These are phyloP conservation scores for Phalacrocorax aristotelis DNA, from an alignment of 2,113 vertebrate species.

Conservation along the genomic window DNA sequence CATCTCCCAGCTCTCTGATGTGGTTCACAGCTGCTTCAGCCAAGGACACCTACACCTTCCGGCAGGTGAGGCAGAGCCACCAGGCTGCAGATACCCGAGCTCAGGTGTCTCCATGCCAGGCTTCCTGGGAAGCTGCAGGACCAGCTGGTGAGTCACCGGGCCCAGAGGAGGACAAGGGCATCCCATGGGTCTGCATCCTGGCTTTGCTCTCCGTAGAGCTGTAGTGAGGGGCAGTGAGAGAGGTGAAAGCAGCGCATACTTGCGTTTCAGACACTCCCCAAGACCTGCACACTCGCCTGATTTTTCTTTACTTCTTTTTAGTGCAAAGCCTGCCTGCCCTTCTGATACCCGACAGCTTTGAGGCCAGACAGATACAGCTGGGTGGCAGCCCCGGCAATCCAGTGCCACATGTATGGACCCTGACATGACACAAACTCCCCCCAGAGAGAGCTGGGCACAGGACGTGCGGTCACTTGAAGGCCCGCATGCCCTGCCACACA, in stretches of 20 bases:
- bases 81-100: background rate
- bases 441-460: no score
- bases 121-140: background rate
- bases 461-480: background rate
- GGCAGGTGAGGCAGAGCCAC: background rate
- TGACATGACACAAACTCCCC: background rate
- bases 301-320: background rate
- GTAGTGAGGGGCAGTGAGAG: background rate
- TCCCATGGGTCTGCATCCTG: background rate
- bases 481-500: no score
- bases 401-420: background rate
- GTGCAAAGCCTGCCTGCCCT: background rate
- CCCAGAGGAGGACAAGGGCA: background rate
- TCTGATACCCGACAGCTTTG: background rate
- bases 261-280: background rate
- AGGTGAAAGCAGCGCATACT: fast-evolving
- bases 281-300: background rate
- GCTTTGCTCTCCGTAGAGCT: no score
- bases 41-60: background rate
- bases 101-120: background rate
- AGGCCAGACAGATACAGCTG: background rate
- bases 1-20: background rate
- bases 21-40: background rate
- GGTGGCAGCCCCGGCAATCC: background rate
- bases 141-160: background rate